Base-by-base conservation (phyloP, 2,113 vertebrate genomes). In the Pelmatolapia mariae region DNA sequence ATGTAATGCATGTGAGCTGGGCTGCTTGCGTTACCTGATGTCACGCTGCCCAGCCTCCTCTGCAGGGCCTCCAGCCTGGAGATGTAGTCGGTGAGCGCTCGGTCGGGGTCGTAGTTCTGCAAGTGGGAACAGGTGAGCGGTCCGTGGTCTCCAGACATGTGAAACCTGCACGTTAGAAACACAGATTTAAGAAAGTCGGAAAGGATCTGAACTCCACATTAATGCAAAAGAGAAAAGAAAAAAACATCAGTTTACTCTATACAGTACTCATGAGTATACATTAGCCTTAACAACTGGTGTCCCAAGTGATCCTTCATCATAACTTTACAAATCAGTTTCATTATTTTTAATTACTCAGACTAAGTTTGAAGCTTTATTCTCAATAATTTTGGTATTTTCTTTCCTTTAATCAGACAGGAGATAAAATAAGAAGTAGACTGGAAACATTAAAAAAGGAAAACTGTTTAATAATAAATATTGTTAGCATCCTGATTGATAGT, bases 51-150 rank as follows among this genome's bases (percentile, higher is more conserved):
- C 3, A 99, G 97, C 22, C 98, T 94, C 94, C 98, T 96, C 87
- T 99, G 98, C 22, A 99, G 97, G 0, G 99, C 97, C 90, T 99
- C 98, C 87, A 99, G 96, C 8, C 98, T 96, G 13, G 96, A 93
- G 96, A 99, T 99, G 88, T 99, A 99, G 94, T 99, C 99, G 0
- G 97, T 98, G 76, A 99, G 96, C 13, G 99, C 98, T 86, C 98
- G 95, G 84, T 99, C 99, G 1, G 99, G 99, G 63, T 99, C 98
- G 1, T 99, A 99, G 94, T 97, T 98, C 96, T 98, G 98, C 86
- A 99, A 97, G 73, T 99, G 98, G 78, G 98, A 97, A 80, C 97
- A 98, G 26, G 97, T 79, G 33, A 98, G 94, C 13, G 97, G 94
- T 5, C 94, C 95, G 1, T 97, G 93, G 83, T 97, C 97, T 56